Evolutionary conservation across 53 echinoderm and acorn worm species (phyloP).

Genomic region (Crossaster papposus): DNA sequence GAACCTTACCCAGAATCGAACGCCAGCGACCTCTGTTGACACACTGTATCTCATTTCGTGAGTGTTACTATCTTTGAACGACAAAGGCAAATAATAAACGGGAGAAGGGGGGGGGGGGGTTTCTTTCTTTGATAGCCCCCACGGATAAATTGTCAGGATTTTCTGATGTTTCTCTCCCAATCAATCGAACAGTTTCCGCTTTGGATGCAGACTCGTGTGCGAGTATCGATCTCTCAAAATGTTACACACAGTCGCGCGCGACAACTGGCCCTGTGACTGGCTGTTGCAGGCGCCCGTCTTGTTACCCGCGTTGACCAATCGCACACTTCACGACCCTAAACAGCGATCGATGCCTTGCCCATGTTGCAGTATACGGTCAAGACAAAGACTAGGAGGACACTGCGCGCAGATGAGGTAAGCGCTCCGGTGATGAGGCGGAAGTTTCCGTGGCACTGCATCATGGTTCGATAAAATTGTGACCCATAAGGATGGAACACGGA

Average conservation of each 20-base stretch:
- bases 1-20: conserved; percentile 17
- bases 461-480: background rate
- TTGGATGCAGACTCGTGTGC: background rate
- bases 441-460: background rate
- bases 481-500: background rate
- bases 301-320: background rate
- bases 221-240: background rate
- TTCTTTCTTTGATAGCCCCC: background rate
- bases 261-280: background rate
- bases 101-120: background rate
- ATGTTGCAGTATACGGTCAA: background rate
- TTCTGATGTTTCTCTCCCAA: background rate
- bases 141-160: background rate
- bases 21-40: conserved; percentile 25
- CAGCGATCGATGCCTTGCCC: background rate
- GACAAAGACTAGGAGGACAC: background rate
- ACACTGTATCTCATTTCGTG: conserved; percentile 25
- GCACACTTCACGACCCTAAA: background rate
- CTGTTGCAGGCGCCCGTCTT: background rate
- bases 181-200: conserved; percentile 12
- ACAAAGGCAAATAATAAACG: background rate
- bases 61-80: background rate
- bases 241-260: background rate
- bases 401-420: background rate
- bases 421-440: background rate